Conservation (phyloP, 2,888 invertebrate genomes). For the Yponomeuta evonymella region DNA sequence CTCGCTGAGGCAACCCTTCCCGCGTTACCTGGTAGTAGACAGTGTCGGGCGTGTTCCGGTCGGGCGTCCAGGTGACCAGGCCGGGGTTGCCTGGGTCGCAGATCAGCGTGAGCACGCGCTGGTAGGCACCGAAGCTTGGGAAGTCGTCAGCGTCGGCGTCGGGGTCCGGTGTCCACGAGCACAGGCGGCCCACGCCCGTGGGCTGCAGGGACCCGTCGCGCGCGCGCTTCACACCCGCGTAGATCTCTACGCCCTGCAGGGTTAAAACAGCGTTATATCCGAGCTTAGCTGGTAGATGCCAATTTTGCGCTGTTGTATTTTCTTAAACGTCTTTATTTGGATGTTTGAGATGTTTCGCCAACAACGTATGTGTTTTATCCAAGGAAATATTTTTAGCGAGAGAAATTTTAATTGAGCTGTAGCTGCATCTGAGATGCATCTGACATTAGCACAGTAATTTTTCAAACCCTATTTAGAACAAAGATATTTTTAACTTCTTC, state of each 20-base stretch:
- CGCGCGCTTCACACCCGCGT: slow-evolving; percentile 85
- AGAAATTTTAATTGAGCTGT: too few species aligned
- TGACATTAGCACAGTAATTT: too few species aligned
- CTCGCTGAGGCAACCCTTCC: neutral
- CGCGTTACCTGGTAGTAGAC: slow-evolving; percentile 91
- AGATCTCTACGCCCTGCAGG: slow-evolving; percentile 83
- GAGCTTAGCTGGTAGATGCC: too few species aligned
- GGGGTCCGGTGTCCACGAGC: slow-evolving; percentile 88
- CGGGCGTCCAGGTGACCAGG: slow-evolving; percentile 91
- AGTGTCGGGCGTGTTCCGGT: slow-evolving; percentile 89
- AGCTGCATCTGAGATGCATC: too few species aligned
- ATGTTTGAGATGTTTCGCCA: too few species aligned
- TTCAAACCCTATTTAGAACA: too few species aligned
- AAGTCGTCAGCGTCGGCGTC: slow-evolving; percentile 87
- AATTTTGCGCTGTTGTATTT: too few species aligned
- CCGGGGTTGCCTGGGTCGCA: slow-evolving; percentile 92
- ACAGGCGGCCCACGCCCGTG: slow-evolving; percentile 88
- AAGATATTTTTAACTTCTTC: too few species aligned
- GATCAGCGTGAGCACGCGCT: slow-evolving; percentile 86
- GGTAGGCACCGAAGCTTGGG: slow-evolving; percentile 92
- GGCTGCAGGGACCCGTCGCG: slow-evolving; percentile 82
- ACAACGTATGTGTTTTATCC: too few species aligned
- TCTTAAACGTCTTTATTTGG: too few species aligned
- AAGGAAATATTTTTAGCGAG: too few species aligned
- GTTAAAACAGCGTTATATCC: too few species aligned